These are phyloP conservation scores for Phoebastria nigripes DNA, from an alignment of 2,797 vertebrate genomes.

Conservation along the genomic window DNA sequence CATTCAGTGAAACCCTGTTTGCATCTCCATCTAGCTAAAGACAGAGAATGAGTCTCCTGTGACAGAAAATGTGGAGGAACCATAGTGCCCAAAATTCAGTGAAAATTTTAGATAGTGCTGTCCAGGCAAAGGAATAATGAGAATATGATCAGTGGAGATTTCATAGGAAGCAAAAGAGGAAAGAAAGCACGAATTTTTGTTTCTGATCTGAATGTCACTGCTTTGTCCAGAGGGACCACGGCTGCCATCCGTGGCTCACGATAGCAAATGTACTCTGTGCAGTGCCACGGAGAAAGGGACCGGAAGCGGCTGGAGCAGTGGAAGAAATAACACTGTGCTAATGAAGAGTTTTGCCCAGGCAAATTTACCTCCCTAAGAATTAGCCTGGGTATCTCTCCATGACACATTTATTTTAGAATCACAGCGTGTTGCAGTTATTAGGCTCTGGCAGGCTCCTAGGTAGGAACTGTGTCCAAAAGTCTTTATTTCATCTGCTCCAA, in stretches of 20 bases:
- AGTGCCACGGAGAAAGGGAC: background rate
- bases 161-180: background rate
- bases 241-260: background rate
- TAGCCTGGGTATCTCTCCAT: slow-evolving; percentile 14
- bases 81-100: background rate
- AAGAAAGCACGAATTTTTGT: background rate
- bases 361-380: background rate
- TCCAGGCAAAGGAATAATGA: background rate
- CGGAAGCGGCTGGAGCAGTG: background rate
- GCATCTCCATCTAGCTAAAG: background rate
- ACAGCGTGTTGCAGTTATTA: slow-evolving; percentile 45
- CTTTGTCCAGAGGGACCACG: background rate
- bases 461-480: slow-evolving; percentile 44
- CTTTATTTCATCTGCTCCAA: slow-evolving; percentile 37
- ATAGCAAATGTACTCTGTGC: background rate
- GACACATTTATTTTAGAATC: slow-evolving; percentile 39
- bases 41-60: background rate
- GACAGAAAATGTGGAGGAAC: background rate
- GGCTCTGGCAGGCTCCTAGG: slow-evolving; percentile 20
- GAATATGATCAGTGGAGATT: background rate
- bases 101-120: background rate
- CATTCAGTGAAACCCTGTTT: background rate
- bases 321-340: background rate
- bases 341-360: background rate
- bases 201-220: background rate